Evolutionary conservation across 1,140 invertebrate species (phyloP), one percentile per base, ranked within the genome.

Genomic region (Drosophila nigromelanica): DNA sequence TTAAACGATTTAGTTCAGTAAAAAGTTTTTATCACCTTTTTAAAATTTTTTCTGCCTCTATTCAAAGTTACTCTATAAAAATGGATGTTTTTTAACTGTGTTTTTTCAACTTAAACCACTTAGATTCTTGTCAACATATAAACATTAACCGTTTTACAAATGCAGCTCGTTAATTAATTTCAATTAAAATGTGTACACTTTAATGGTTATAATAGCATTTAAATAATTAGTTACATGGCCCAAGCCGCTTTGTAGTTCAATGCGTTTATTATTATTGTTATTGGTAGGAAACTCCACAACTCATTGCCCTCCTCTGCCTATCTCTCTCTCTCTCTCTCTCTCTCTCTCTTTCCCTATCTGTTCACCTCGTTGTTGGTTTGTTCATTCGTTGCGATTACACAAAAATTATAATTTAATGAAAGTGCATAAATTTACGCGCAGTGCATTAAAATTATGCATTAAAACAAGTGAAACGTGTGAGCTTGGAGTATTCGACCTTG

Each of bases 161-260:
- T 45, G 27, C 55, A 67, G 59, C 70, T 69, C 64, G 72, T 73
- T 86, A 86, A 86, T 86, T 82, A 78, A 87, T 87, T 78, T 73
- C 68, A 87, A 87, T 86, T 87, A 73, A 87, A 76, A 73, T 76
- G 69, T 76, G 75, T 30, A 33, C 58, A 39, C 64, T 61, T 85
- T 86, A 86, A 86, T 86, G 69, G 47, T 39, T 47, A 48, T 78
- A 86, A 86, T 68, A 82, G 64, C 64, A 86, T 86, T 86, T 76
- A 73, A 86, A 87, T 87, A 86, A 87, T 86, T 81, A 87, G 78
- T 87, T 86, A 82, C 75, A 82, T 68, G 73, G 42, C 43, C 59
- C 64, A 51, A 54, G 48, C 47, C 35, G 11, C 30, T 47, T 62
- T 59, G 30, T 55, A 40, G 61, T 58, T 51, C 33, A 51, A 58